A percentile compares a stretch with the other conserved stretches of the same genome.
These are phyloP conservation scores for Coptotermes formosanus DNA, from an alignment of 1,140 invertebrate species.

Conservation along the genomic window DNA sequence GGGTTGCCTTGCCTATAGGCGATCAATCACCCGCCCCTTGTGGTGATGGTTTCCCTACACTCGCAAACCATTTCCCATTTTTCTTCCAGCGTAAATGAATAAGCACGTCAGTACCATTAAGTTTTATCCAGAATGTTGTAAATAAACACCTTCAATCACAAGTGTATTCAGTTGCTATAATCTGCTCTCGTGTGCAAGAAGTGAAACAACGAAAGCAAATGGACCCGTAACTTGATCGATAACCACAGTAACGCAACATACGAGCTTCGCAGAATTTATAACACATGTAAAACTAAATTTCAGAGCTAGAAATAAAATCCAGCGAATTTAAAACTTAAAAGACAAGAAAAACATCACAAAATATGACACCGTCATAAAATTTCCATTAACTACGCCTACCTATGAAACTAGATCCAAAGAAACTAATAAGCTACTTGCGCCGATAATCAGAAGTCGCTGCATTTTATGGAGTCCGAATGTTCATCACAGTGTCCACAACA, in stretches of 20 bases:
- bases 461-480: no score
- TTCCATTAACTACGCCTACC: no score
- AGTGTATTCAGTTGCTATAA: neutral
- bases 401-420: no score
- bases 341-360: no score
- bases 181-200: neutral
- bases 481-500: no score
- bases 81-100: constrained; percentile 6
- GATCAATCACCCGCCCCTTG: neutral
- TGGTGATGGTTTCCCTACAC: neutral
- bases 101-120: neutral
- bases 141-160: neutral
- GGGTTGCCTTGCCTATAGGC: neutral
- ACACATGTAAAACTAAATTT: neutral
- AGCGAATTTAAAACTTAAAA: neutral
- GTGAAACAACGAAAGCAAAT: neutral
- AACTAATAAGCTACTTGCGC: no score
- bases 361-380: no score
- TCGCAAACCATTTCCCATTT: neutral
- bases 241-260: neutral
- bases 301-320: neutral
- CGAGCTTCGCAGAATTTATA: neutral
- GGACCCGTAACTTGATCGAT: neutral
- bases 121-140: constrained; percentile 1
- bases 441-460: no score